Percentiles rank a stretch among this genome's conserved stretches.
Conservation (phyloP, 1,140 invertebrate species). For the Notospermus geniculatus region DNA sequence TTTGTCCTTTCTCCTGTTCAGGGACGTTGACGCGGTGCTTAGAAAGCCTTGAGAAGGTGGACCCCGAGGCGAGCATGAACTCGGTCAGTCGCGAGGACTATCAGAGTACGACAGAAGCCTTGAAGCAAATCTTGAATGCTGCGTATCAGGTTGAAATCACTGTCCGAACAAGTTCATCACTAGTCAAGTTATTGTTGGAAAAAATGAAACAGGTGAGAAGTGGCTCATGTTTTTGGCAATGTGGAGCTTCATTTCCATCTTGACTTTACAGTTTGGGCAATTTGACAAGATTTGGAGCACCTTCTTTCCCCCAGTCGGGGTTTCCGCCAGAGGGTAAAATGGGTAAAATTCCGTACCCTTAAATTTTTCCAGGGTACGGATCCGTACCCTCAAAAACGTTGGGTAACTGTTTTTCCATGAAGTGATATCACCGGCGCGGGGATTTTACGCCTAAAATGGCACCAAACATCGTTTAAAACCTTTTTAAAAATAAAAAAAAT, state of each 20-base stretch:
- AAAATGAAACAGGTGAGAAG: slow-evolving; percentile 67
- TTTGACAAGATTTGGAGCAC: background rate
- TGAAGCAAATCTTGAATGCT: slow-evolving; percentile 78
- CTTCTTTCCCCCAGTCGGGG: too few relatives aligned
- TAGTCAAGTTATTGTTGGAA: slow-evolving; percentile 73
- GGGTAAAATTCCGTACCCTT: too few relatives aligned
- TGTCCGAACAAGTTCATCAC: slow-evolving; percentile 71
- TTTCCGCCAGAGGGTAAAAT: too few relatives aligned
- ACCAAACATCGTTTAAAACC: too few relatives aligned
- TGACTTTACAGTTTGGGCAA: too few relatives aligned
- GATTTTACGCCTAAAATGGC: too few relatives aligned
- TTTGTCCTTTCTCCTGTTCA: slow-evolving; percentile 13
- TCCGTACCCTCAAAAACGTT: too few relatives aligned
- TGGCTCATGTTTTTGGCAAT: background rate
- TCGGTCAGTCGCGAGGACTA: slow-evolving; percentile 17
- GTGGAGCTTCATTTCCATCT: too few relatives aligned
- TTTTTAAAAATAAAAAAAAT: too few relatives aligned
- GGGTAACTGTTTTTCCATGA: too few relatives aligned
- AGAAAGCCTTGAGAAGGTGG: slow-evolving; percentile 42
- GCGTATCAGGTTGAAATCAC: slow-evolving; percentile 83
- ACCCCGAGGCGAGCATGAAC: slow-evolving; percentile 14
- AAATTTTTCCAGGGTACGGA: too few relatives aligned
- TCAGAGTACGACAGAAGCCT: slow-evolving; percentile 68
- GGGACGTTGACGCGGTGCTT: slow-evolving; percentile 46
- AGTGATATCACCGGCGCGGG: too few relatives aligned